phyloP scores from a whole-genome alignment of 2,113 vertebrate genomes.

The Panthera leo region DNA sequence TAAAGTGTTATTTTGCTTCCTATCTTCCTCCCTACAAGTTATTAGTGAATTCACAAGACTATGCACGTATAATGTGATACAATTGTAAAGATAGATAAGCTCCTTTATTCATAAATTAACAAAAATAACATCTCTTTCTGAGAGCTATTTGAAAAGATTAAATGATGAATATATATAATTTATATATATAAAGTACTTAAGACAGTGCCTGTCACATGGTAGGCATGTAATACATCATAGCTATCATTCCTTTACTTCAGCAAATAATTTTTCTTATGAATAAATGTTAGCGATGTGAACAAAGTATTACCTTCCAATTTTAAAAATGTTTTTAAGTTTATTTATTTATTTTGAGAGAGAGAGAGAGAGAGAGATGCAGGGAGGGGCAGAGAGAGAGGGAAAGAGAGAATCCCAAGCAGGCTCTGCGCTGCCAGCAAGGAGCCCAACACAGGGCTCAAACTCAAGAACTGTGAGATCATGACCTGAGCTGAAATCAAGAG shows the following conservation, averaged over 20 bases:
- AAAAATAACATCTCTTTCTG: background rate
- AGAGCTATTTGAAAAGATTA: background rate
- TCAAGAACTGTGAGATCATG: no score
- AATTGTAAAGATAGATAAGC: background rate
- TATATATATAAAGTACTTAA: background rate
- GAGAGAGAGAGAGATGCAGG: no score
- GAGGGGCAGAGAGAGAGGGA: no score
- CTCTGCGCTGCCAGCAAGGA: no score
- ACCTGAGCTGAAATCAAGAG: no score
- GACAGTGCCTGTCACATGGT: background rate
- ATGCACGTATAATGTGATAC: background rate
- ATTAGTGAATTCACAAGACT: background rate
- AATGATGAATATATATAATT: background rate
- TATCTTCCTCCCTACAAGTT: background rate
- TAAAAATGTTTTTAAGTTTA: background rate
- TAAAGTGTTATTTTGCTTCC: background rate
- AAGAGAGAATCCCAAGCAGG: no score
- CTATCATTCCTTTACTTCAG: background rate
- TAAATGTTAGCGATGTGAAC: background rate
- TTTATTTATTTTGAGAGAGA: no score
- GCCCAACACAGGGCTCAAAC: no score
- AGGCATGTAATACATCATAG: background rate
- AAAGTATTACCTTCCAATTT: background rate
- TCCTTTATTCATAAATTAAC: background rate
- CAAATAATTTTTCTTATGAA: slow-evolving; percentile 5